These are phyloP conservation scores for Euwallacea similis DNA, from an alignment of 1,140 invertebrate species.

Conservation along the genomic window DNA sequence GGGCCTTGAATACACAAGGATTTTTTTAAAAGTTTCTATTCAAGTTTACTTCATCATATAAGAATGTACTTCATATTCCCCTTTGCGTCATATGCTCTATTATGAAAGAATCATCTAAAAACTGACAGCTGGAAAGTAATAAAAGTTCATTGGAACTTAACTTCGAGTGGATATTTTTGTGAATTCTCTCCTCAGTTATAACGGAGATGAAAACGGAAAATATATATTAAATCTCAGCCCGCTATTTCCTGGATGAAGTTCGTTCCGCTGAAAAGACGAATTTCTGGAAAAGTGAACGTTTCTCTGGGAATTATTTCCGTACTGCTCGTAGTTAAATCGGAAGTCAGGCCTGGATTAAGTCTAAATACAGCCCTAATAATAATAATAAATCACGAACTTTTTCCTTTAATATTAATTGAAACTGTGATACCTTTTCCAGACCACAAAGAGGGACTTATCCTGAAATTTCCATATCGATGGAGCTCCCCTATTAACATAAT, in stretches of 20 bases:
- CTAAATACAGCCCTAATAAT: no score
- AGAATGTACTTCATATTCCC: not conserved
- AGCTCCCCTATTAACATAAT: constrained; percentile 1
- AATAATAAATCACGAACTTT: no score
- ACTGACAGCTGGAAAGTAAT: not conserved
- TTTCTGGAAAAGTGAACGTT: constrained; percentile 21
- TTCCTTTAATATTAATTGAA: no score
- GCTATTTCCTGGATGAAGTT: constrained; percentile 28
- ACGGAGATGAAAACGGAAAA: constrained; percentile 30
- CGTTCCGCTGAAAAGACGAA: constrained; percentile 17
- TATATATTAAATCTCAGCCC: constrained; percentile 27
- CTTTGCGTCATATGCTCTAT: not conserved
- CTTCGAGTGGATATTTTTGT: constrained; percentile 9
- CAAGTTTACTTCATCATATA: not conserved
- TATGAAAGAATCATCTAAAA: not conserved
- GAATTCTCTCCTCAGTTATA: not conserved
- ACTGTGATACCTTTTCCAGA: no score
- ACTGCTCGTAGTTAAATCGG: not conserved
- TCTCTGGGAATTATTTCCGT: constrained; percentile 22
- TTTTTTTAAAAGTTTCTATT: not conserved
- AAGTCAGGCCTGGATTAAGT: no score
- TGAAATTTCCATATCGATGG: no score
- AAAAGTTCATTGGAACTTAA: not conserved
- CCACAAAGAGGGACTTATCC: no score
- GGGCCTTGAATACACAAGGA: not conserved